Base-by-base conservation (phyloP, 92 coral and sea anemone species). In the Zoanthus sociatus region DNA sequence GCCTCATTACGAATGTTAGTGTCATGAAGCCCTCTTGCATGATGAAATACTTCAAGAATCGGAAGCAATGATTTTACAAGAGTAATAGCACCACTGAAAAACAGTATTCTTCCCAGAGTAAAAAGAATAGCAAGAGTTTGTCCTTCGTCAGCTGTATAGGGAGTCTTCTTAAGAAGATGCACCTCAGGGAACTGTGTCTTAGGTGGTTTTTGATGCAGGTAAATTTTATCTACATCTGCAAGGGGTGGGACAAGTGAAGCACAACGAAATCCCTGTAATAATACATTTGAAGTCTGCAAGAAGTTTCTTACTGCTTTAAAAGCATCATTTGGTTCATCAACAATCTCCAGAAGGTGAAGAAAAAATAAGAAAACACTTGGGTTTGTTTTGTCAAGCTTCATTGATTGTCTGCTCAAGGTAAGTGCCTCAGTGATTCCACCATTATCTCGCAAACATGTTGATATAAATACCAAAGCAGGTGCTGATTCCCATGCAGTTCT, bases 1-100 rank as follows among this genome's bases (percentile, higher is more conserved):
- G 92, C 92, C 55, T 90, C 92, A 79, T 90, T 90, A 2, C 92
- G 87, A 37, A 90, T 77, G 46, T 79, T 66, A 44, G 92, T 90
- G 6, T 60, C 79, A 81, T 90, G 92, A 16, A 90, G 73, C 11
- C 47, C 83, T 73, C 90, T 73, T 31, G 70, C 90, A 13, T 64
- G 55, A 4, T 90, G 88, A n/a, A 90, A 33, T 82, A 78, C 64
- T n/a, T 81, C 92, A 54, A 90, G 72, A 13, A 86, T 3, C 26
- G 90, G 87, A 48, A 90, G 73, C 61, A 90, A 66, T 47, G 90
- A 72, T 64, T 86, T 63, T 7, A 79, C 78, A 48, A 86, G 72
- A 48, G 86, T 81, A 15, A 90, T 45, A 14, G 90, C 90, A 51
- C 92, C 90, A 45, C 82, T 90, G 14, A 86, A 78, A 86, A 79